Evolutionary conservation across 2,797 vertebrate genomes (phyloP).

Genomic region (Gymnocypris eckloni): DNA sequence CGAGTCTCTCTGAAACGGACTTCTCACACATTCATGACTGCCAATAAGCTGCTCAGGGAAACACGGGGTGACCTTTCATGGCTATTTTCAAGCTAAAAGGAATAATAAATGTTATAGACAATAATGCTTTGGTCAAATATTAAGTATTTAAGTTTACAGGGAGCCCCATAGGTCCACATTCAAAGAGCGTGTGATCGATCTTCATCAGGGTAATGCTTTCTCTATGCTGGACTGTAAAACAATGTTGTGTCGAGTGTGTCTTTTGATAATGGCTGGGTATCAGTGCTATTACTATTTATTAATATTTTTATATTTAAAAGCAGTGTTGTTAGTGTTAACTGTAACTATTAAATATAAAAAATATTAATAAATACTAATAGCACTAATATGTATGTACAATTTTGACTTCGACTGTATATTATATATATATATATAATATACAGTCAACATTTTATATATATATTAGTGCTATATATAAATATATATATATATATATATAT

Average conservation of each 20-base stretch:
- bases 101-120: slow-evolving; percentile 39
- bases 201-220: slow-evolving; percentile 42
- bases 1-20: neutral
- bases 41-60: slow-evolving; percentile 1
- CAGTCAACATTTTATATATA: too few species aligned
- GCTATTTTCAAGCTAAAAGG: neutral
- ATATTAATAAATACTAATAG: too few species aligned
- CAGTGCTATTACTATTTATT: slow-evolving; percentile 3
- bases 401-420: too few species aligned
- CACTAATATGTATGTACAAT: too few species aligned
- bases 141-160: slow-evolving; percentile 34
- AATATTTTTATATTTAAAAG: slow-evolving; percentile 4
- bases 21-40: neutral
- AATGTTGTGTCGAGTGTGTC: neutral
- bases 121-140: slow-evolving; percentile 21
- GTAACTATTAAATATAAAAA: too few species aligned
- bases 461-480: too few species aligned
- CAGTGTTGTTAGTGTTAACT: too few species aligned
- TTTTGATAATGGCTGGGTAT: neutral
- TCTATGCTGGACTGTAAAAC: slow-evolving; percentile 12
- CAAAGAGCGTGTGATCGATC: slow-evolving; percentile 17
- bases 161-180: neutral
- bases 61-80: slow-evolving; percentile 2
- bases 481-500: too few species aligned
- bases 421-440: too few species aligned